These are phyloP conservation scores for Popillia japonica DNA, from an alignment of 1,140 invertebrate species.

Conservation along the genomic window DNA sequence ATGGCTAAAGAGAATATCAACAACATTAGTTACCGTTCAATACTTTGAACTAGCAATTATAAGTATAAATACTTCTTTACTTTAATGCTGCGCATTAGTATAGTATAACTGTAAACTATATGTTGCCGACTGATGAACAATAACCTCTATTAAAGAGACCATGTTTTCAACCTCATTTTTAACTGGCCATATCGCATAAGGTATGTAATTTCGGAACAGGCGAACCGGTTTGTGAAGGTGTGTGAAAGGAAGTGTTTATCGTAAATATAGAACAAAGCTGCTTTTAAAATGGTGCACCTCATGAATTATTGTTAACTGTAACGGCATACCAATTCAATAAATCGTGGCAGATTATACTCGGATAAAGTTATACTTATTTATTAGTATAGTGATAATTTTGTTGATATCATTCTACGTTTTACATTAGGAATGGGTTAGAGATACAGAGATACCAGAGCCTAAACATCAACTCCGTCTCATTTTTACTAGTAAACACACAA, in stretches of 20 bases:
- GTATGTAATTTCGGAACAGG: neutral
- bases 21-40: too few species aligned
- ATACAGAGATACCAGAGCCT: too few species aligned
- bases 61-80: too few species aligned
- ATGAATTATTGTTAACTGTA: neutral
- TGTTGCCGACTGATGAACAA: neutral
- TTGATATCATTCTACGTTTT: too few species aligned
- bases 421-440: too few species aligned
- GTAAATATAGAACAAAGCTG: slow-evolving; percentile 2
- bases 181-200: neutral
- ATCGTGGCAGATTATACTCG: neutral
- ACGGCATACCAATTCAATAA: neutral
- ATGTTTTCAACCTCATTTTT: neutral
- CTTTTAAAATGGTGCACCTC: neutral
- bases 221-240: slow-evolving; percentile 18
- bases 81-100: neutral
- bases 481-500: too few species aligned
- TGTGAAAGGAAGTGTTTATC: slow-evolving; percentile 20
- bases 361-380: too few species aligned
- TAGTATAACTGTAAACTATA: neutral
- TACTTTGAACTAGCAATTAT: too few species aligned
- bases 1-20: too few species aligned
- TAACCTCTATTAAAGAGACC: neutral
- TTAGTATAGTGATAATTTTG: too few species aligned
- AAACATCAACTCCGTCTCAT: too few species aligned